Base-by-base conservation (phyloP, 2,888 invertebrate species). In the Unio pictorum region DNA sequence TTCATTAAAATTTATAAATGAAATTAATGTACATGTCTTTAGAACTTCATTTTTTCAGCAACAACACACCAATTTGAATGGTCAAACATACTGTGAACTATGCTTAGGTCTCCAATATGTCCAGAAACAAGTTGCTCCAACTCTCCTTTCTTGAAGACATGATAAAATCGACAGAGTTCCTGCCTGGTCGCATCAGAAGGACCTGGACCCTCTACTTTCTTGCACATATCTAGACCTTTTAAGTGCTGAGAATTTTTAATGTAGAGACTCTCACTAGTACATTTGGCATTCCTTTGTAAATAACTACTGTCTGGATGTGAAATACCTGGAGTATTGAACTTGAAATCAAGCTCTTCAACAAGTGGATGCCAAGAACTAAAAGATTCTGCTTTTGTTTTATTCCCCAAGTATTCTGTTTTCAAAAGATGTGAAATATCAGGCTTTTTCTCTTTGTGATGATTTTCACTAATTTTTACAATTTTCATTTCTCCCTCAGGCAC, bases 1-100 rank as follows among this genome's bases (percentile, higher is more conserved):
- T 11, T 45, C 8, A 45, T 15, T 45, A 15, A 45, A 45, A 11
- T 15, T 45, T 45, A 45, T 45, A 45, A 45, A 45, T 45, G 4
- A 45, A 45, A 45, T 3, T 45, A 45, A 45, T 45, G 45, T 45
- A 11, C 3, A 15, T 45, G 45, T 11, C 15, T 3, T 59, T 11
- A 59, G 23, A 59, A 59, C 63, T 67, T 72, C 6, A 72, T 18
- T 91, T 95, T 95, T 87, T 93, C 91, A 85, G 96, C 93, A 80
- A 95, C 91, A 55, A 95, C 93, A 91, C 97, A 98, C 95, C 98
- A 97, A 89, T 99, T 99, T 0, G 98, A 98, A 90, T 98, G 95
- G 90, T 98, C 98, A 86, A 98, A 98, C 89, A 95, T 98, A 81
- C 93, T 93, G 56, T 92, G 91, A 58, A 93, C 88, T 23, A 97